These are phyloP conservation scores for Carduelis carduelis DNA, from an alignment of 2,797 vertebrate genomes.

Conservation along the genomic window DNA sequence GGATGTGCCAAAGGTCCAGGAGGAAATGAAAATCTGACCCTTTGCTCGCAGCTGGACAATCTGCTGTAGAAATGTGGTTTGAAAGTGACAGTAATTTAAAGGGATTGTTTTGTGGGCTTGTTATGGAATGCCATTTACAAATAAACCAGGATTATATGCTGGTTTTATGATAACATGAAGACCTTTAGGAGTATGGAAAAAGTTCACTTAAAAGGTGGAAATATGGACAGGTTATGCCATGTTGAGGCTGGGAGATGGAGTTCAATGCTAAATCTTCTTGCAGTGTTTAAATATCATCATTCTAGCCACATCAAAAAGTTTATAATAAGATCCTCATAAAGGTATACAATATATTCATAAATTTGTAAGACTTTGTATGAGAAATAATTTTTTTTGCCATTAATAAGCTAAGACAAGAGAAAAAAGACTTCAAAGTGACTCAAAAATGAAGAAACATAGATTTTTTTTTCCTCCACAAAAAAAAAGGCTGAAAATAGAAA, in stretches of 20 bases:
- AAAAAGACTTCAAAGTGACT: not conserved
- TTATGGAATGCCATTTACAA: not conserved
- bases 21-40: not conserved
- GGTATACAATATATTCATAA: not conserved
- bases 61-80: not conserved
- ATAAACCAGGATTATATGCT: not conserved
- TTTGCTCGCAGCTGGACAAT: not conserved
- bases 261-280: not conserved
- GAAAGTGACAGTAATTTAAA: not conserved
- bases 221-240: not conserved
- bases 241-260: not conserved
- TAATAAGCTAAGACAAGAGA: not conserved
- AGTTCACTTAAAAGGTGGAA: not conserved
- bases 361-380: not conserved
- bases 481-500: not conserved
- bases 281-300: not conserved
- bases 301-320: not conserved
- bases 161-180: not conserved
- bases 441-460: not conserved
- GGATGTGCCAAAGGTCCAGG: not conserved
- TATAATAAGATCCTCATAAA: not conserved
- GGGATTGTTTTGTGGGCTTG: not conserved
- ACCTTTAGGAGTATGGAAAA: not conserved
- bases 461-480: not conserved
- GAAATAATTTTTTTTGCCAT: not conserved